These are phyloP conservation scores for Sardinella longiceps DNA, from an alignment of 2,797 vertebrate genomes.

Conservation along the genomic window DNA sequence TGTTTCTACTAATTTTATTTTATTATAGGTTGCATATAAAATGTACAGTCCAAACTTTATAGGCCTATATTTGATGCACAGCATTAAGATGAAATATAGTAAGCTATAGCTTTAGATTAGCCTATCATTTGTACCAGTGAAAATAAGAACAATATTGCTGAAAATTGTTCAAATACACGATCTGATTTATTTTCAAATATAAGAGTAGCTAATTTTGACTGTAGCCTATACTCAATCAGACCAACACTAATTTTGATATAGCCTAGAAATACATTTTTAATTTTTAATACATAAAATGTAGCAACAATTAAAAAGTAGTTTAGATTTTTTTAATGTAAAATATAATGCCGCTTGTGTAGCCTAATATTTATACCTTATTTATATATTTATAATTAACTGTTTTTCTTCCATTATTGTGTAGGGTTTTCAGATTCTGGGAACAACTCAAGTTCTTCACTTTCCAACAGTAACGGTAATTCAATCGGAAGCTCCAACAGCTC, in stretches of 20 bases:
- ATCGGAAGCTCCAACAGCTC: constrained; percentile 85
- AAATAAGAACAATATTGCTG: background rate
- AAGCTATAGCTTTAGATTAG: background rate
- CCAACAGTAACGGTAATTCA: constrained; percentile 81
- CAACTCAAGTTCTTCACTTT: constrained; percentile 80
- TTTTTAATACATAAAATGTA: background rate
- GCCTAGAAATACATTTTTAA: too few relatives aligned
- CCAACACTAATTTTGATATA: background rate
- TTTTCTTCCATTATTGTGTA: constrained; percentile 58
- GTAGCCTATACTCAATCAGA: background rate
- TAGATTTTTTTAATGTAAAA: background rate
- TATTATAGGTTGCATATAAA: background rate
- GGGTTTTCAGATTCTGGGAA: constrained; percentile 89
- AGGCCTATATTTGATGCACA: too few relatives aligned
- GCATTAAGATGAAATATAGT: background rate
- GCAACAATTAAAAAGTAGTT: background rate
- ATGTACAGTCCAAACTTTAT: too few relatives aligned
- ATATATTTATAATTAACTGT: background rate
- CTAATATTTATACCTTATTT: too few relatives aligned
- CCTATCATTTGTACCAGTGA: background rate
- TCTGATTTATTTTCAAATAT: background rate
- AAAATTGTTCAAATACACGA: background rate
- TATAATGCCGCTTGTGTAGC: background rate
- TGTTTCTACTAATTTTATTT: background rate
- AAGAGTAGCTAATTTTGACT: background rate